Evolutionary conservation across 2,888 invertebrate species (phyloP).

Genomic region (Habroteleia sp.): DNA sequence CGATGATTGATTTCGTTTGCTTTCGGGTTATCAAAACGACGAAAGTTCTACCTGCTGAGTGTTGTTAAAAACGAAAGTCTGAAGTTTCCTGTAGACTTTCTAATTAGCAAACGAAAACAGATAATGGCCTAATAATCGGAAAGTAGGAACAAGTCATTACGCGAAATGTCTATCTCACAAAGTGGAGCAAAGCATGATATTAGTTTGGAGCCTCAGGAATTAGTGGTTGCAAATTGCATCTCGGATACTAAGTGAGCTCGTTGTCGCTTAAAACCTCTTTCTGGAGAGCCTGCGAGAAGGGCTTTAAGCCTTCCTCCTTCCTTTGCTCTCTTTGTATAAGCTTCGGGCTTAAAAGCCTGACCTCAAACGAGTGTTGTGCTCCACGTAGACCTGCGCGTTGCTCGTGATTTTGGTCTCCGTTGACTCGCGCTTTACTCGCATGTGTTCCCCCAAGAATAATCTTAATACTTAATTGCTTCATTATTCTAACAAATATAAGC

Average conservation of each 20-base stretch:
- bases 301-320: constrained; percentile 59
- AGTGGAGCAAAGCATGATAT: constrained; percentile 58
- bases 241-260: constrained; percentile 66
- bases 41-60: no score
- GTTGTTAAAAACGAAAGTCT: background rate
- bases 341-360: constrained; percentile 70
- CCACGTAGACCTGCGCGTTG: constrained; percentile 21
- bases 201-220: constrained; percentile 63
- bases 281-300: constrained; percentile 54
- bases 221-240: constrained; percentile 68
- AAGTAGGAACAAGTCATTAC: constrained; percentile 29
- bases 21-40: constrained; percentile 4
- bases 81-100: background rate
- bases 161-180: constrained; percentile 28
- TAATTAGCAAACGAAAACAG: constrained; percentile 23
- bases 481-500: no score
- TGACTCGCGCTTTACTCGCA: constrained; percentile 12
- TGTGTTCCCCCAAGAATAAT: no score
- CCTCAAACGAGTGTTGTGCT: constrained; percentile 65
- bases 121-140: constrained; percentile 35
- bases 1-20: constrained; percentile 30
- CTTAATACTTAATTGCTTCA: no score
- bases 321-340: constrained; percentile 64
- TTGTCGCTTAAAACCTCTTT: constrained; percentile 70
- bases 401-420: constrained; percentile 24